Evolutionary conservation across 1,140 invertebrate genomes (phyloP), one percentile per base, ranked within the genome.

Genomic region (Tetramorium alpestre): DNA sequence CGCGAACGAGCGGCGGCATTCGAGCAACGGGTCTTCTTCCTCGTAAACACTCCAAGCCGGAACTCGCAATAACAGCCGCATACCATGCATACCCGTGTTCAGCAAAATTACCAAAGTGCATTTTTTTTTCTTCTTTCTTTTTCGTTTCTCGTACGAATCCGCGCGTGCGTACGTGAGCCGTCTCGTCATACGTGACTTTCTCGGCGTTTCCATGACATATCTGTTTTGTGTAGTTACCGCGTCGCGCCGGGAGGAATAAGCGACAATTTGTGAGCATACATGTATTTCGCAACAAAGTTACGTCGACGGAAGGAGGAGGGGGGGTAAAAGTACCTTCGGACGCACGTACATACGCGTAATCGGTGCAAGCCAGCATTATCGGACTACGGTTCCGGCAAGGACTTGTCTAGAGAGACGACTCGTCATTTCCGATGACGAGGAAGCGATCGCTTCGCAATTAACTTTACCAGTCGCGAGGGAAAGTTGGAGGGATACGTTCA

Each of bases 361-460:
- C 80, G 13, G 5, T 22, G 41, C 28, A 13, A 47, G 18, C 6
- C 44, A 33, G 8, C 18, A 10, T 54, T 80, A 41, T 13, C 28
- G 11, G 7, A 25, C 4, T 25, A 13, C n/a, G 13, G 4, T n/a
- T 47, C 28, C 77, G 47, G 41, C 47, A 25, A 13, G 7, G 38
- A 10, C 47, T 18, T 33, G 33, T 33, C 33, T 33, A 33, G 33
- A 13, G n/a, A 8, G 13, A 41, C 54, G 70, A 60, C 49, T 47
- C 28, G 44, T n/a, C 16, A 22, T 49, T 69, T 54, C 33, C 7
- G 72, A 67, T 80, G 72, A 58, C 58, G 47, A 76, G 70, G 77
- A 87, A 82, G 64, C 60, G 56, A 87, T 76, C 64, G 38, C 16
- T 54, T 33, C 28, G 38, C 54, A 28, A 44, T 85, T 88, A 72